Base-by-base conservation (phyloP, 2,113 vertebrate species). In the Coracopsis vasa region DNA sequence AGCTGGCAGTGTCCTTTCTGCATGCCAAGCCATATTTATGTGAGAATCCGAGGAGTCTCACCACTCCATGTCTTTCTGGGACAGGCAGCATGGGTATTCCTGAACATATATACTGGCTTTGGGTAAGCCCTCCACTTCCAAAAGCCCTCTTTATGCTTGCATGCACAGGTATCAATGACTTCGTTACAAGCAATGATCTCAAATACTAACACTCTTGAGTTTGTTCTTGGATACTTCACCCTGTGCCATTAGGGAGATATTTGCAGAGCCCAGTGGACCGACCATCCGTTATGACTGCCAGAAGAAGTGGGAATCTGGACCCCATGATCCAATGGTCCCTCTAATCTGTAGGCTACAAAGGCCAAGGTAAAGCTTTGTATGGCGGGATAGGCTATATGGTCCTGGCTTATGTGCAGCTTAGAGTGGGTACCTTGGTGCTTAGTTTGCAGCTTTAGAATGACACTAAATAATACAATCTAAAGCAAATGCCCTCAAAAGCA, bases 51-150 rank as follows among this genome's bases (percentile, higher is more conserved):
- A 16, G 13, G 9, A 29, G 10, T 45, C 16, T 47, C 60, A 47
- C 29, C n/a, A 6, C 21, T 47, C 51, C 62, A 1, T 0, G 5
- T 24, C 86, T 50, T 17, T 12, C 2, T 11, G 39, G 53, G 29
- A 42, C 8, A 6, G 1, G 1, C 54, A 47, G 53, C 16, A 11
- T 6, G 5, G 16, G 8, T 29, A 16, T 20, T 65, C 33, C 58
- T 56, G 33, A 54, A 47, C 8, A 10, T 3, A n/a, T 1, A 1
- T 8, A 19, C 16, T 50, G 0, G 0, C 67, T 39, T 28, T 50
- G 25, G 33, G 31, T 39, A 56, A 21, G 21, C 10, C 41, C 48
- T 58, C 64, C 37, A 11, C 44, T 44, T 65, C 29, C 24, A 65
- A n/a, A 54, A 31, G 25, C 6, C 33, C 37, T 69, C 23, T 13